Evolutionary conservation across 2,113 vertebrate species (phyloP), one percentile per base, ranked within the genome.

Genomic region (Ptychochromis oligacanthus): DNA sequence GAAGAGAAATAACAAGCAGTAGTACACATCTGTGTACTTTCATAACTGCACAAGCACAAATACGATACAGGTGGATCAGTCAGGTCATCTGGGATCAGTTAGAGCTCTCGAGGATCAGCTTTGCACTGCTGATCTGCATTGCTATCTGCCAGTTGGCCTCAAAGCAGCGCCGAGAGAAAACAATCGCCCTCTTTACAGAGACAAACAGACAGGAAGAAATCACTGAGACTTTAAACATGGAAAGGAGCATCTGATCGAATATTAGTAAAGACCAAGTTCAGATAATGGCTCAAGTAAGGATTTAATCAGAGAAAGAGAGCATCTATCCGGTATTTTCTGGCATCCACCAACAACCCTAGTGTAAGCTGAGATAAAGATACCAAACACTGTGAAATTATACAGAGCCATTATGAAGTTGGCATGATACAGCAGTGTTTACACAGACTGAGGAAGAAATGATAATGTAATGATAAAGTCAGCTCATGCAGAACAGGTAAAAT

Each of bases 21-120:
- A 2, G 12, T 36, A 20, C 54, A 64, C 9, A 28, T 78, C 24
- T 14, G 75, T n/a, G n/a, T 46, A 52, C 56, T 70, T 38, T 22
- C 28, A 46, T 28, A 18, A 7, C 46, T 24, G 15, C 55, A 78
- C 31, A 17, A 43, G 31, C 70, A 49, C 38, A 24, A 67, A 49
- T 64, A 13, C 65, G 5, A 15, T 31, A 54, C 72, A 89, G 89
- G 87, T 91, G 67, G 80, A 82, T 55, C 31, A 17, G 56, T 76
- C 15, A 14, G 84, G 79, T 88, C 91, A 87, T 91, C 61, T 88
- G 89, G 93, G 79, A 88, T 82, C 70, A 58, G 64, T 93, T 93
- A 89, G 61, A 60, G n/a, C 67, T 79, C 18, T 36, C 13, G 26
- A 36, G 81, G 67, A 87, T 77, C 49, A 14, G 36, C 31, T 59